Conservation (phyloP, 2,797 vertebrate species). For the Xiphophorus birchmanni region DNA sequence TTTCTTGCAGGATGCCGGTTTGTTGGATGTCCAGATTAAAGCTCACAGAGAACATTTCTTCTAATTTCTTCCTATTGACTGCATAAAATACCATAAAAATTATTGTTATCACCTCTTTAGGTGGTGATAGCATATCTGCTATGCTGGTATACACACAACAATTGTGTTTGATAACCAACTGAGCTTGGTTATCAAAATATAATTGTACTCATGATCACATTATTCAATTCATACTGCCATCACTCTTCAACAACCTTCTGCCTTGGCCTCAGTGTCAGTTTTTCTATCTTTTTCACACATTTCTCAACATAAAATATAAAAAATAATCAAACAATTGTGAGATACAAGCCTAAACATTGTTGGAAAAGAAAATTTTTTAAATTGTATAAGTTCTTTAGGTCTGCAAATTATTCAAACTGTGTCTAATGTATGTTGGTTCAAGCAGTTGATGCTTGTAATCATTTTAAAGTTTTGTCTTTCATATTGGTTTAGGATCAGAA, state of each 20-base stretch:
- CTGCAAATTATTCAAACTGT: background rate
- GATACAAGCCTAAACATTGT: background rate
- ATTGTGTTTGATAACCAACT: background rate
- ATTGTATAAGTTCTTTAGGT: background rate
- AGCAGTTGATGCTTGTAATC: background rate
- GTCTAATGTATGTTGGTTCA: background rate
- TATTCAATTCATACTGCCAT: background rate
- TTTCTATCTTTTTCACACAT: background rate
- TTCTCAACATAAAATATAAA: background rate
- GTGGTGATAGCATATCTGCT: too few relatives aligned
- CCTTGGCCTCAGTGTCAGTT: background rate
- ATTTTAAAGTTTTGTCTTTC: background rate
- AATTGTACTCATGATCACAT: background rate
- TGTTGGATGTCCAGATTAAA: background rate
- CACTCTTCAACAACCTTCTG: background rate
- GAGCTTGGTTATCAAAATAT: background rate
- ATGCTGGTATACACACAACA: background rate
- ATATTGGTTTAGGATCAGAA: too few relatives aligned
- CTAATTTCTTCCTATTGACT: background rate
- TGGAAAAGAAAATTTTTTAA: background rate
- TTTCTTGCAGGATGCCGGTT: background rate
- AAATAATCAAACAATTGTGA: background rate
- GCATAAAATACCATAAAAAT: background rate
- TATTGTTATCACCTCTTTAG: background rate
- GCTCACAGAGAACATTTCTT: background rate